A percentile compares a stretch with the other conserved stretches of the same genome.
Evolutionary conservation across 2,113 vertebrate species (phyloP).

Genomic region (Thalassarche chlororhynchos): DNA sequence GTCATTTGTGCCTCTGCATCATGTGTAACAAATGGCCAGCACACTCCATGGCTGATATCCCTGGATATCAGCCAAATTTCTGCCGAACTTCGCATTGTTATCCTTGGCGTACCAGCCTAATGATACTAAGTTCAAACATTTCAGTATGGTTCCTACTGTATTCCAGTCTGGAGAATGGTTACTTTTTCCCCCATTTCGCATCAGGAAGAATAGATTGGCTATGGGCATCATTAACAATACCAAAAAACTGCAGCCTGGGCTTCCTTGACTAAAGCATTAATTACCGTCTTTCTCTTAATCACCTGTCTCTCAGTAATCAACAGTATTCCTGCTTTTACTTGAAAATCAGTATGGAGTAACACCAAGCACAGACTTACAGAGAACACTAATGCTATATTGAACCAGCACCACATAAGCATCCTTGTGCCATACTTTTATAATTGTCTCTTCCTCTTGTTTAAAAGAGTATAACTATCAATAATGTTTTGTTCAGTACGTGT

Average conservation of each 20-base stretch:
- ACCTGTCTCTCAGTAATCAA: neutral
- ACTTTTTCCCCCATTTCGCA: neutral
- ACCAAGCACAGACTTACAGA: neutral
- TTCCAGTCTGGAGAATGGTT: neutral
- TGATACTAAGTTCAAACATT: neutral
- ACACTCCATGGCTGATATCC: neutral
- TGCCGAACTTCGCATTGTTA: neutral
- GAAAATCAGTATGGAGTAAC: neutral
- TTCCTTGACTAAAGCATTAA: neutral
- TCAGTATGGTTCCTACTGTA: neutral
- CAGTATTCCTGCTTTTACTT: neutral
- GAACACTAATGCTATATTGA: neutral
- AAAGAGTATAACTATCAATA: neutral
- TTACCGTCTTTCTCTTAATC: neutral
- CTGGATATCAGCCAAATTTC: neutral
- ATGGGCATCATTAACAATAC: neutral
- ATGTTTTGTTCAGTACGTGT: neutral
- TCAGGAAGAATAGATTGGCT: neutral
- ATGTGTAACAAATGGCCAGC: neutral
- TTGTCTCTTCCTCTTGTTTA: neutral
- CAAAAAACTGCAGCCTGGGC: neutral
- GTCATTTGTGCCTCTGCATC: neutral
- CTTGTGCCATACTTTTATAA: neutral
- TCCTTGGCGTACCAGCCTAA: neutral
- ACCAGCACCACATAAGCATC: neutral